A percentile compares a stretch with the other conserved stretches of the same genome.
phyloP scores from a whole-genome alignment of 2,797 vertebrate species.

The Okamejei kenojei region DNA sequence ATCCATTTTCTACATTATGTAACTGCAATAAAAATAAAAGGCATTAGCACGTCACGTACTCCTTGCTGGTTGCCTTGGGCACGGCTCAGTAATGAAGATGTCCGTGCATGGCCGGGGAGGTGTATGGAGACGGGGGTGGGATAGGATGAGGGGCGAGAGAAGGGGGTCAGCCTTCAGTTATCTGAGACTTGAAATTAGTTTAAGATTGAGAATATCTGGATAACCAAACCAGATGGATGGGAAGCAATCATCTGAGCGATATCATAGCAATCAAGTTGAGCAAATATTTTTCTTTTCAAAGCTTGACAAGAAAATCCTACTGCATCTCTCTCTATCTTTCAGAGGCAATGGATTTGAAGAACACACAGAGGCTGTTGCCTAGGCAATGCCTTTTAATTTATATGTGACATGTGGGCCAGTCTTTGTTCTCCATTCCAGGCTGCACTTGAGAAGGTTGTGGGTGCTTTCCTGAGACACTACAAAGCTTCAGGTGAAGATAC shows the following conservation, averaged over 20 bases:
- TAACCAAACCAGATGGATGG: background rate
- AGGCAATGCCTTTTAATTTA: background rate
- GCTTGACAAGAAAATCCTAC: no score
- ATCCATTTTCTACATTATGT: background rate
- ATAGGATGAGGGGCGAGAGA: background rate
- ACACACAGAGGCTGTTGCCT: background rate
- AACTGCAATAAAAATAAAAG: background rate
- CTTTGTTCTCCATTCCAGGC: no score
- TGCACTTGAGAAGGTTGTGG: no score
- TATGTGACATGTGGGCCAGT: no score
- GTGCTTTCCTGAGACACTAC: no score
- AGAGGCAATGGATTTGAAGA: background rate
- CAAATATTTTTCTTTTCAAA: background rate
- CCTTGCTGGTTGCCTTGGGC: background rate
- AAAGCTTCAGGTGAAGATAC: no score
- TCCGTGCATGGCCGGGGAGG: background rate
- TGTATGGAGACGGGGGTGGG: no score
- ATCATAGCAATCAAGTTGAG: background rate
- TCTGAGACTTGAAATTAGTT: no score
- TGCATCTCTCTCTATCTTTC: background rate
- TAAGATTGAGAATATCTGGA: background rate
- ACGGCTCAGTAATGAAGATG: background rate
- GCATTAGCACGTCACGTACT: background rate
- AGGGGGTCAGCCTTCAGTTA: background rate
- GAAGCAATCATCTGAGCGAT: background rate